Evolutionary conservation across 2,113 vertebrate species (phyloP).

Genomic region (Marmota flaviventris): DNA sequence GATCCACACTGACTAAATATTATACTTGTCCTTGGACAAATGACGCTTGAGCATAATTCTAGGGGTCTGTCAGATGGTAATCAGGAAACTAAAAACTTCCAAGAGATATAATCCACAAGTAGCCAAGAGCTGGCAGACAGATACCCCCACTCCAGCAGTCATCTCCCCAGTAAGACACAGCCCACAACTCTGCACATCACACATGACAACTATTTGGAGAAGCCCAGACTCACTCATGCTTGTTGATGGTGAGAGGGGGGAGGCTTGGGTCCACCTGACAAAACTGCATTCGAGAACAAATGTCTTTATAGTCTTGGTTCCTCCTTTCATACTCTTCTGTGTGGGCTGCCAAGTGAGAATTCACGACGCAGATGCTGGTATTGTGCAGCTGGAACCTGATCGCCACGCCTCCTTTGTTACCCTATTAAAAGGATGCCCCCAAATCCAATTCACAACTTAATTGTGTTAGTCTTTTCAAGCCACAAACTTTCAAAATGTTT

Average conservation of each 20-base stretch:
- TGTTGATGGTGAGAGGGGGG: slow-evolving; percentile 92
- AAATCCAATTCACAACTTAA: neutral
- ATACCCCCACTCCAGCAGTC: neutral
- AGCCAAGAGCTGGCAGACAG: neutral
- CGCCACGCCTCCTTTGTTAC: slow-evolving; percentile 97
- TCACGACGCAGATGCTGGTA: slow-evolving; percentile 96
- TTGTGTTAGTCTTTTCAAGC: neutral
- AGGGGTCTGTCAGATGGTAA: slow-evolving; percentile 13
- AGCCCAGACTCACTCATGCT: slow-evolving; percentile 92
- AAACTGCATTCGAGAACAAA: slow-evolving; percentile 95
- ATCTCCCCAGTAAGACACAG: neutral
- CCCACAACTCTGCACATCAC: neutral
- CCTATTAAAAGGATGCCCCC: slow-evolving; percentile 87
- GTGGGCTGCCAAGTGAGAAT: slow-evolving; percentile 97
- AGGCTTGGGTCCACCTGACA: slow-evolving; percentile 88
- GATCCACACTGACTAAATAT: neutral
- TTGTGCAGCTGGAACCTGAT: slow-evolving; percentile 96
- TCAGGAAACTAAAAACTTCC: slow-evolving; percentile 7
- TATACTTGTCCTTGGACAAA: slow-evolving; percentile 1
- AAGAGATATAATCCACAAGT: neutral
- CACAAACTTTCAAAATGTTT: neutral
- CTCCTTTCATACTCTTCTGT: slow-evolving; percentile 94
- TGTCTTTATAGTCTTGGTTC: slow-evolving; percentile 98
- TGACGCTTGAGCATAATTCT: neutral
- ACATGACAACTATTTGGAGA: accelerated